Conservation (phyloP, 2,113 vertebrate genomes). For the Microcebus ravelobensis region DNA sequence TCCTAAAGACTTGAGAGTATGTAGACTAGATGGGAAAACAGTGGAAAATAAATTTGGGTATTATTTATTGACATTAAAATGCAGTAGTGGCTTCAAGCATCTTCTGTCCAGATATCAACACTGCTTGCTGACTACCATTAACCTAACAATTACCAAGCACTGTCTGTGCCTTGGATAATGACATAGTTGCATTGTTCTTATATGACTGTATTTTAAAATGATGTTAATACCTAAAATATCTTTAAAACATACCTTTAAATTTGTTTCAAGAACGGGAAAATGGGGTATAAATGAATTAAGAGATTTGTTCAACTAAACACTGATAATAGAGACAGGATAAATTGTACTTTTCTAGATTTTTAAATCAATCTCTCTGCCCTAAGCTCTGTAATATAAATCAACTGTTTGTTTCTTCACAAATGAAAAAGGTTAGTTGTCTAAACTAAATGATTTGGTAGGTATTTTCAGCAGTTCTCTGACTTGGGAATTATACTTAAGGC, state of each 20-base stretch:
- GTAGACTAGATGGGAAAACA: not conserved
- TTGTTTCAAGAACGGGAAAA: conserved; percentile 31
- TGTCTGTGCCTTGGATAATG: not conserved
- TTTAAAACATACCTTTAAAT: not conserved
- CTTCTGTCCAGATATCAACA: not conserved
- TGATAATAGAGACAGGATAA: conserved; percentile 7
- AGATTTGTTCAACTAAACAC: not conserved
- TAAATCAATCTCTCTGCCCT: not conserved
- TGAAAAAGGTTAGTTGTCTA: not conserved
- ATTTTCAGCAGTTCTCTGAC: not conserved
- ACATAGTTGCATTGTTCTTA: not conserved
- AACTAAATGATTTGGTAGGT: not conserved
- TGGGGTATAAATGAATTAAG: not conserved
- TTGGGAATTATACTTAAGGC: not conserved
- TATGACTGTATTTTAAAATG: not conserved
- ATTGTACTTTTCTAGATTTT: not conserved
- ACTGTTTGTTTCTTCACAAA: not conserved
- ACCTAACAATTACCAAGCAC: not conserved
- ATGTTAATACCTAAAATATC: not conserved
- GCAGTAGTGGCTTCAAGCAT: not conserved
- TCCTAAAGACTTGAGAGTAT: not conserved
- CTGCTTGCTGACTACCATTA: not conserved
- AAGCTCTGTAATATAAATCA: not conserved
- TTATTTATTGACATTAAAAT: conserved; percentile 8
- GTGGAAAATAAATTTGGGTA: not conserved